These are phyloP conservation scores for Elephantulus edwardii DNA, from an alignment of 2,113 vertebrate species.

Conservation along the genomic window DNA sequence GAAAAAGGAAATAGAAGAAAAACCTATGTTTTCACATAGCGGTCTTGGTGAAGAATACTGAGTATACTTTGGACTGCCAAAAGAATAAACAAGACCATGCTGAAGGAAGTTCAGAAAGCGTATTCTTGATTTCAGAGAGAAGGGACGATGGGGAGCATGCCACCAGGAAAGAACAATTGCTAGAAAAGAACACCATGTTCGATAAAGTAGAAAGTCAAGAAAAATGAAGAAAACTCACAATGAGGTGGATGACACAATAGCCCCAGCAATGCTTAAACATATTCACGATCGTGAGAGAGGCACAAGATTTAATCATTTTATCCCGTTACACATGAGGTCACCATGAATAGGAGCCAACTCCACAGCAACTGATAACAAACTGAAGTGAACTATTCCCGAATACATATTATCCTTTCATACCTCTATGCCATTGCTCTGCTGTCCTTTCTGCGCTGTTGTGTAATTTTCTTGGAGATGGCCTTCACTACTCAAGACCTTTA, in stretches of 20 bases:
- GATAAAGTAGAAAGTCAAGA: neutral
- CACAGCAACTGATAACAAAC: neutral
- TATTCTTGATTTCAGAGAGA: too few species aligned
- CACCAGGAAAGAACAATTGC: neutral
- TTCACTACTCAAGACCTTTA: neutral
- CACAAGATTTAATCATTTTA: neutral
- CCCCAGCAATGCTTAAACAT: neutral
- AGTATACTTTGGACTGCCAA: neutral
- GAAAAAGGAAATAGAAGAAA: too few species aligned
- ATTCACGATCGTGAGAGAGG: neutral
- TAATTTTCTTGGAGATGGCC: neutral
- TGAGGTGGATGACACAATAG: neutral
- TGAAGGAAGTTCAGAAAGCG: neutral
- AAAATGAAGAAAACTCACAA: neutral
- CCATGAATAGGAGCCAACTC: neutral
- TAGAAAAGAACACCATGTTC: neutral
- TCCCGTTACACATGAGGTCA: neutral
- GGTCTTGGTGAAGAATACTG: neutral
- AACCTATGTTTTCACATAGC: neutral
- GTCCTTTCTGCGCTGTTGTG: neutral
- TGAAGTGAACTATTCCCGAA: neutral
- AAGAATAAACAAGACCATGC: neutral
- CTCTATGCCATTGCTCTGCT: neutral
- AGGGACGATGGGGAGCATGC: neutral
- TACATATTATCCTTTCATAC: neutral